These are phyloP conservation scores for Phylloscopus trochilus DNA, from an alignment of 2,113 vertebrate genomes.

Conservation along the genomic window DNA sequence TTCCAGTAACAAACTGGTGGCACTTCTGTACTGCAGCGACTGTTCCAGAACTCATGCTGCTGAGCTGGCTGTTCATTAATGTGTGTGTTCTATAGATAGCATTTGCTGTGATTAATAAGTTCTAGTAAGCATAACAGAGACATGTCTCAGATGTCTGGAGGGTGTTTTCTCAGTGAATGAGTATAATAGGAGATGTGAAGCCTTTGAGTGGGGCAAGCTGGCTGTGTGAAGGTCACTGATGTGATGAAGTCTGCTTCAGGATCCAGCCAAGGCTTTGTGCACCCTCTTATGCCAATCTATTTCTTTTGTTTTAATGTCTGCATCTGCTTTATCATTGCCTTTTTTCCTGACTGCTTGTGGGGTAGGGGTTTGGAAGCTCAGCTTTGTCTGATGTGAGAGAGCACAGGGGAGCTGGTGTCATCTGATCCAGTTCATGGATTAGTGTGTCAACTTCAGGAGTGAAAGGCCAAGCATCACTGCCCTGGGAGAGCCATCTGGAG, in stretches of 20 bases:
- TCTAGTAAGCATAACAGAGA: background rate
- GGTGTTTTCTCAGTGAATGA: background rate
- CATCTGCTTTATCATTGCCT: background rate
- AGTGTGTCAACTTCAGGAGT: background rate
- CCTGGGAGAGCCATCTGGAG: background rate
- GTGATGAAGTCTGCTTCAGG: background rate
- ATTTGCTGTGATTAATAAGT: conserved; percentile 1
- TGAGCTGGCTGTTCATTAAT: conserved; percentile 27
- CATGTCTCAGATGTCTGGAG: background rate
- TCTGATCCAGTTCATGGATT: background rate
- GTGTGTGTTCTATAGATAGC: conserved; percentile 6
- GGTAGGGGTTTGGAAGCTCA: background rate
- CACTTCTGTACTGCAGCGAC: background rate
- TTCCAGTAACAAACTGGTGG: background rate
- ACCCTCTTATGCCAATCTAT: background rate
- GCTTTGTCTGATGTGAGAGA: background rate
- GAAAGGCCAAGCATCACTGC: background rate
- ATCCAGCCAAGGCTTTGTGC: background rate
- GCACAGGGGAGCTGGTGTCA: background rate
- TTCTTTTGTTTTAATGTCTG: background rate
- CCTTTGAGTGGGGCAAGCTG: background rate
- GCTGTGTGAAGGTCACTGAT: background rate
- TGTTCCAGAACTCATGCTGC: conserved; percentile 4
- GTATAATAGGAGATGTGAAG: background rate
- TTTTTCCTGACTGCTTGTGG: background rate